Percentiles rank a stretch among this genome's conserved stretches.
These are phyloP conservation scores for Catalaphyllia jardinei DNA, from an alignment of 64 coral and sea anemone species.

Conservation along the genomic window DNA sequence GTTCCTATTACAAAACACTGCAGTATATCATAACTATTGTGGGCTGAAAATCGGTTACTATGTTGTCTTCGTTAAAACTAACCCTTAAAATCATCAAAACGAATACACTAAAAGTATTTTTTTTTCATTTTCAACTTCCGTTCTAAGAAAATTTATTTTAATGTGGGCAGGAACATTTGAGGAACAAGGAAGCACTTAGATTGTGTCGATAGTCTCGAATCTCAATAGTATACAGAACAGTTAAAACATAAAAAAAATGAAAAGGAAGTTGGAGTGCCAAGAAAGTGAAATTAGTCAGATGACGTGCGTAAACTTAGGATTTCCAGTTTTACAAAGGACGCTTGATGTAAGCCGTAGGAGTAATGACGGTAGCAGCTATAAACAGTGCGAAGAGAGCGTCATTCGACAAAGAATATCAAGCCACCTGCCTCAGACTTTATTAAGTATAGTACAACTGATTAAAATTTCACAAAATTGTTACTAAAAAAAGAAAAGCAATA, in stretches of 20 bases:
- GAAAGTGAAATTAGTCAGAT: not conserved
- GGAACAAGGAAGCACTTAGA: not conserved
- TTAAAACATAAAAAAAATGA: constrained; percentile 6
- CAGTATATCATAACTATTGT: no score
- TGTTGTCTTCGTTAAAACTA: no score
- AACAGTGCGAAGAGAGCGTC: no score
- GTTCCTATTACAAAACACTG: not conserved
- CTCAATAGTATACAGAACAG: not conserved
- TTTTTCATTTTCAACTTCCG: not conserved
- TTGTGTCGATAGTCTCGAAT: not conserved
- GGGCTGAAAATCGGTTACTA: no score
- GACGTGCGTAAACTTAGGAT: not conserved
- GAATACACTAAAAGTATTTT: not conserved
- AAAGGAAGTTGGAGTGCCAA: not conserved
- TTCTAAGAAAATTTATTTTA: not conserved
- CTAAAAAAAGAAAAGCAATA: constrained; percentile 15
- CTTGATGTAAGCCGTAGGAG: not conserved
- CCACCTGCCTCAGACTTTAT: not conserved
- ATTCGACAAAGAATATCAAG: not conserved
- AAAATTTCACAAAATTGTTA: constrained; percentile 2
- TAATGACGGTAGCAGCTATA: no score
- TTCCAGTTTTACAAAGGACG: not conserved
- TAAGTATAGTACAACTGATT: not conserved
- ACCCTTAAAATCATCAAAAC: not conserved
- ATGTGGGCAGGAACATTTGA: not conserved